Conservation (phyloP, 2,113 vertebrate genomes). For the Fukomys damarensis region DNA sequence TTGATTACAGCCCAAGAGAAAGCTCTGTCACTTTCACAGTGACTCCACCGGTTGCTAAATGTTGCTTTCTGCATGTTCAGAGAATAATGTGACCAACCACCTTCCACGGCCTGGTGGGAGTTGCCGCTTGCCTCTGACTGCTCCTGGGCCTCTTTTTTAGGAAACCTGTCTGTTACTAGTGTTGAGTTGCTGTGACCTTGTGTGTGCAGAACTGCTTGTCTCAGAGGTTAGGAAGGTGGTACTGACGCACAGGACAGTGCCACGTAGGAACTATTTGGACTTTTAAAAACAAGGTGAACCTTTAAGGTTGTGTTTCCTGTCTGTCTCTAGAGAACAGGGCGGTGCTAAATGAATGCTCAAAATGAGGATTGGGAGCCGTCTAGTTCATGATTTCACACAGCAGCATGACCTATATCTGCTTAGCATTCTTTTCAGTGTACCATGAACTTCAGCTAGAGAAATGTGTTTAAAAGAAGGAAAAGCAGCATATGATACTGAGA, state of each 20-base stretch:
- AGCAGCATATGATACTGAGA: not conserved
- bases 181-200: slow-evolving; percentile 21
- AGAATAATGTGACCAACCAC: slow-evolving; percentile 37
- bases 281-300: not conserved
- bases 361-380: slow-evolving; percentile 37
- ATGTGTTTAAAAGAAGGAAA: not conserved
- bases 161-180: slow-evolving; percentile 25
- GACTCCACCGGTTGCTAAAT: slow-evolving; percentile 12
- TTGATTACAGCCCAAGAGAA: slow-evolving; percentile 65
- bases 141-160: slow-evolving; percentile 18
- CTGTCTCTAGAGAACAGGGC: not conserved
- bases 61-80: slow-evolving; percentile 47
- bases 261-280: not conserved
- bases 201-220: not conserved
- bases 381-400: slow-evolving; percentile 15
- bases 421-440: not conserved
- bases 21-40: slow-evolving; percentile 60
- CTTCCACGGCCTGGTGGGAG: slow-evolving; percentile 59
- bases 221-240: not conserved
- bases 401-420: slow-evolving; percentile 68
- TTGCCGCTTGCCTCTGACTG: slow-evolving; percentile 37
- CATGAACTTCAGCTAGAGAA: not conserved
- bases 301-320: not conserved
- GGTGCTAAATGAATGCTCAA: slow-evolving; percentile 40
- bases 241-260: slow-evolving; percentile 3